These are phyloP conservation scores for Dusona sp. DNA, from an alignment of 2,888 invertebrate species.

Conservation along the genomic window DNA sequence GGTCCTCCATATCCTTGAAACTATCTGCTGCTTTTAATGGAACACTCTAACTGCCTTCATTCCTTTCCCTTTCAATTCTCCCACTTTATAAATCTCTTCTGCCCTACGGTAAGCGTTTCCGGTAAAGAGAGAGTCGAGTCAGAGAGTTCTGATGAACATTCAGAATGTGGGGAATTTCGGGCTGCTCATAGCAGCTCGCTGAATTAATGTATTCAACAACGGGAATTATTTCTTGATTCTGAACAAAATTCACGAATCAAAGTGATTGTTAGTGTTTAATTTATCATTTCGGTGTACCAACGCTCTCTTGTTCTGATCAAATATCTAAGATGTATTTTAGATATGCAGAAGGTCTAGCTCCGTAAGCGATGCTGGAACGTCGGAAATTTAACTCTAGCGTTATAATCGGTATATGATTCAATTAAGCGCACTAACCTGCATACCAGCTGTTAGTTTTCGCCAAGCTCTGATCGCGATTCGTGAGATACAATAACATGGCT, in stretches of 20 bases:
- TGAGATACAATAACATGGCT: background rate
- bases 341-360: background rate
- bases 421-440: background rate
- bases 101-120: background rate
- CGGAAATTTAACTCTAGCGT: too few relatives aligned
- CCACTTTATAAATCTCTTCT: background rate
- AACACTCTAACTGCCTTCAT: slow-evolving; percentile 17
- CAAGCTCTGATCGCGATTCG: slow-evolving; percentile 7
- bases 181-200: background rate
- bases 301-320: background rate
- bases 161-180: background rate
- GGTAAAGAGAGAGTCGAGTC: background rate
- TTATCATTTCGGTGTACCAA: background rate
- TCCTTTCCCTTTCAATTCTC: slow-evolving; percentile 6
- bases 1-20: background rate
- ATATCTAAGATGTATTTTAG: background rate
- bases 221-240: background rate
- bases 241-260: background rate
- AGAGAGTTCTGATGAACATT: background rate
- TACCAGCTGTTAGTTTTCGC: slow-evolving; percentile 32
- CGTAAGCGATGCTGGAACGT: background rate
- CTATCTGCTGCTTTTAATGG: slow-evolving; percentile 14
- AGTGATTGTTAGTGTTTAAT: background rate
- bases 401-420: background rate
- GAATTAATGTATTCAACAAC: background rate